phyloP scores from a whole-genome alignment of 2,113 vertebrate species.

The Megatriorchis doriae region DNA sequence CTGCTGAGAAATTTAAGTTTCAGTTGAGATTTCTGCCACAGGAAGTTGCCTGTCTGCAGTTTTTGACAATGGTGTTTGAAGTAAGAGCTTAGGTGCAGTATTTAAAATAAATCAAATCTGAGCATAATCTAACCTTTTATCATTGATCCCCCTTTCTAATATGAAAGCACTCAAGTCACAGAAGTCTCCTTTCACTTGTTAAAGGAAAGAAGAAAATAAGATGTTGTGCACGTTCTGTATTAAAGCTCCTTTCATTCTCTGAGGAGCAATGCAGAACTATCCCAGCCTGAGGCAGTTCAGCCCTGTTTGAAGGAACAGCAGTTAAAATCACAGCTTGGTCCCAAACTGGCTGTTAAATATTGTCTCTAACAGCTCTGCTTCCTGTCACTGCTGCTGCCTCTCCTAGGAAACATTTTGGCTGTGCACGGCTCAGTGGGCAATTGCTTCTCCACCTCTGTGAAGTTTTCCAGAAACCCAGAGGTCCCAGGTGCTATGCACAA shows the following conservation, averaged over 20 bases:
- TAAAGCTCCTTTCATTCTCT: conserved; percentile 20
- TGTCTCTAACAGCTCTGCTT: conserved; percentile 1
- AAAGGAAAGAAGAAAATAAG: conserved; percentile 50
- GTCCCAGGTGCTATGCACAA: neutral
- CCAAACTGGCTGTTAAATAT: conserved; percentile 11
- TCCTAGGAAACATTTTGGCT: conserved; percentile 12
- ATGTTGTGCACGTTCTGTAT: neutral
- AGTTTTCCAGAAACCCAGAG: conserved; percentile 6
- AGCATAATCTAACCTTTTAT: neutral
- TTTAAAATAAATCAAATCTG: neutral
- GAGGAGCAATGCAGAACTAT: neutral
- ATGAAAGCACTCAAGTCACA: neutral
- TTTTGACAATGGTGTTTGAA: neutral
- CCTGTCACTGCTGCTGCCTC: neutral
- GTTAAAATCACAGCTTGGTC: conserved; percentile 16
- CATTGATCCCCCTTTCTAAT: neutral
- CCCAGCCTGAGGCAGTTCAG: neutral
- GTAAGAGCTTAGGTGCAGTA: neutral
- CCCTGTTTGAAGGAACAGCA: neutral
- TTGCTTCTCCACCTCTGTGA: neutral
- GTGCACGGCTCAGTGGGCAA: neutral
- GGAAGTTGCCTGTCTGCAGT: neutral
- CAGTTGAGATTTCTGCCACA: neutral
- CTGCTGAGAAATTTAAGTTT: neutral
- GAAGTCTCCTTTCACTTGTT: neutral